These are phyloP conservation scores for Euschistus heros DNA, from an alignment of 1,140 invertebrate genomes.

Conservation along the genomic window DNA sequence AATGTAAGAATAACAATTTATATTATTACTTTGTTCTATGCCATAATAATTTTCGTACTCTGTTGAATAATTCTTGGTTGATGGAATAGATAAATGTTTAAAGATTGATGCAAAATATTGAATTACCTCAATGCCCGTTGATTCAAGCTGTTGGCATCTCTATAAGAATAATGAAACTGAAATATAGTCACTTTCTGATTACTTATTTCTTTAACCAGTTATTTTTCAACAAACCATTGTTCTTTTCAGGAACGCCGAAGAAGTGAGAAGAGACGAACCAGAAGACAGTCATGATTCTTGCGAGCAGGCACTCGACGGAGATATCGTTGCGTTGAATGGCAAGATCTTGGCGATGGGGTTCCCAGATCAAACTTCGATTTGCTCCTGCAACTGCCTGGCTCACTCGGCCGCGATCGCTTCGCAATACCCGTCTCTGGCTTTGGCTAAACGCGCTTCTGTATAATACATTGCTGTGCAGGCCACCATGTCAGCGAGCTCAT, in stretches of 20 bases:
- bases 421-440: neutral
- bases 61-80: too few relatives aligned
- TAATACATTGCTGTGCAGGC: neutral
- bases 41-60: too few relatives aligned
- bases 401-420: constrained; percentile 23
- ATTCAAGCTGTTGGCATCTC: too few relatives aligned
- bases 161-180: too few relatives aligned
- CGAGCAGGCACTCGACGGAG: constrained; percentile 68
- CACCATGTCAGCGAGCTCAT: too few relatives aligned
- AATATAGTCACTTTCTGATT: too few relatives aligned
- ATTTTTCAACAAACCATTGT: too few relatives aligned
- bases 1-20: constrained; percentile 72
- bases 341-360: constrained; percentile 46
- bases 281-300: constrained; percentile 48
- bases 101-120: too few relatives aligned
- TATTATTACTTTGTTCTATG: too few relatives aligned
- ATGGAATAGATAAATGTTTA: too few relatives aligned
- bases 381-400: constrained; percentile 55
- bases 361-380: constrained; percentile 39
- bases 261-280: constrained; percentile 66
- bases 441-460: constrained; percentile 5
- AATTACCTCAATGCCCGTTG: too few relatives aligned
- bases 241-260: constrained; percentile 31
- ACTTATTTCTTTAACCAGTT: too few relatives aligned
- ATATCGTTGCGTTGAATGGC: constrained; percentile 60